Evolutionary conservation across 2,113 vertebrate genomes (phyloP).

Genomic region (Tinamus guttatus): DNA sequence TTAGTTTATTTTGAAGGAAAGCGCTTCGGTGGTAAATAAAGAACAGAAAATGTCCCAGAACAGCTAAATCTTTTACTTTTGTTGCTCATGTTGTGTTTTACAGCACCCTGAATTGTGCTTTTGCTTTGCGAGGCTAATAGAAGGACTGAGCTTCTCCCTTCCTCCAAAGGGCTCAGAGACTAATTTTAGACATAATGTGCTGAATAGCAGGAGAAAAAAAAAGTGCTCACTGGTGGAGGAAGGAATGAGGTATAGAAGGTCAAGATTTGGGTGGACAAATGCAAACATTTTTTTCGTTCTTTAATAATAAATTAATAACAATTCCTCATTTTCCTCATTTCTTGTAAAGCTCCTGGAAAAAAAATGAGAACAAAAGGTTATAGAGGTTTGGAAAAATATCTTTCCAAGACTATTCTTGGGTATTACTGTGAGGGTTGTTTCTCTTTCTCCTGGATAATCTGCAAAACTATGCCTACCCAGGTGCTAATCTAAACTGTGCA

Average conservation of each 20-base stretch:
- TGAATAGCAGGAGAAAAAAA: not conserved
- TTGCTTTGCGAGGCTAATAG: not conserved
- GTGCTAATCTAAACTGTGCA: constrained; percentile 17
- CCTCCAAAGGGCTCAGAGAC: not conserved
- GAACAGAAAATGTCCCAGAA: not conserved
- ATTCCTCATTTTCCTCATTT: not conserved
- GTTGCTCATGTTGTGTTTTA: not conserved
- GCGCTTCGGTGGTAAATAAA: not conserved
- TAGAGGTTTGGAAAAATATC: not conserved
- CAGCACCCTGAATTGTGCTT: not conserved
- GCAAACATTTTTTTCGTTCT: constrained; percentile 10
- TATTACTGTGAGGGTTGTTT: not conserved
- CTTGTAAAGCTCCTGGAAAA: not conserved
- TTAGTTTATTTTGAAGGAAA: not conserved
- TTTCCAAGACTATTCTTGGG: not conserved
- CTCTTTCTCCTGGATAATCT: not conserved
- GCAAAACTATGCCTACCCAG: not conserved
- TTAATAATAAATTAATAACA: not conserved
- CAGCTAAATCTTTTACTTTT: not conserved
- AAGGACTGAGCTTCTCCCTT: not conserved
- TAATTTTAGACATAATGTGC: not conserved
- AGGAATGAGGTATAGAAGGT: not conserved
- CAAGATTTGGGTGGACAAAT: not conserved
- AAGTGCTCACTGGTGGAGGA: not conserved
- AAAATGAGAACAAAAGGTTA: not conserved